A percentile compares a stretch with the other conserved stretches of the same genome.
These are phyloP conservation scores for Psilopogon haemacephalus DNA, from an alignment of 2,113 vertebrate genomes.

Conservation along the genomic window DNA sequence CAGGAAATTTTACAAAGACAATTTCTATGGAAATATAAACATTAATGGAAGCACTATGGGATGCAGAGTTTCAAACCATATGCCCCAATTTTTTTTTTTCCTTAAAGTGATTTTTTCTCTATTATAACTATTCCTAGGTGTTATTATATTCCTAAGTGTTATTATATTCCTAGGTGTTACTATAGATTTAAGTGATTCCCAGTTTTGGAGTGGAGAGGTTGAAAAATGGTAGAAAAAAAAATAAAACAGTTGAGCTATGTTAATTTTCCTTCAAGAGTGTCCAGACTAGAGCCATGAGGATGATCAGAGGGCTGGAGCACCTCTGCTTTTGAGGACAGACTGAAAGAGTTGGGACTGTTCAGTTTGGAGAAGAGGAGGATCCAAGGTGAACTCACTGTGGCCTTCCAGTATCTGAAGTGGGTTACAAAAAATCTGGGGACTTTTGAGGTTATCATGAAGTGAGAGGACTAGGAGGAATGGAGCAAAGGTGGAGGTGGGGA, in stretches of 20 bases:
- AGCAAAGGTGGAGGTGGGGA: too few relatives aligned
- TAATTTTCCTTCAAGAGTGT: not conserved
- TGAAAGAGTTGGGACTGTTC: too few relatives aligned
- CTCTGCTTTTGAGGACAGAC: too few relatives aligned
- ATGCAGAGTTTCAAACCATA: not conserved
- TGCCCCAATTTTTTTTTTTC: not conserved
- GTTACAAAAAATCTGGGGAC: too few relatives aligned
- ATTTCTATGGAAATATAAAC: constrained; percentile 4
- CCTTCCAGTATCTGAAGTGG: too few relatives aligned
- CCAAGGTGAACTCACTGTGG: too few relatives aligned
- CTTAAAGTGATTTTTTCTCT: not conserved
- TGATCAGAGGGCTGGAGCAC: too few relatives aligned
- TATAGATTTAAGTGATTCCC: not conserved
- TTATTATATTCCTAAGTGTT: not conserved
- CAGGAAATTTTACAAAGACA: not conserved
- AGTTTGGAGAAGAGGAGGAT: too few relatives aligned
- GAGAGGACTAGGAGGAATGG: too few relatives aligned
- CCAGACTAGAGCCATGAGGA: too few relatives aligned
- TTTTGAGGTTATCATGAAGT: too few relatives aligned
- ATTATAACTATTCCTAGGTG: not conserved
- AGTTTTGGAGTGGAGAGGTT: not conserved
- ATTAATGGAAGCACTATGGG: not conserved
- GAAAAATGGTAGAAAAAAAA: not conserved
- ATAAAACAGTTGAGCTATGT: not conserved
- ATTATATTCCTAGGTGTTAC: not conserved